phyloP scores from a whole-genome alignment of 2,113 vertebrate species.

The Chaetorhynchus papuensis region DNA sequence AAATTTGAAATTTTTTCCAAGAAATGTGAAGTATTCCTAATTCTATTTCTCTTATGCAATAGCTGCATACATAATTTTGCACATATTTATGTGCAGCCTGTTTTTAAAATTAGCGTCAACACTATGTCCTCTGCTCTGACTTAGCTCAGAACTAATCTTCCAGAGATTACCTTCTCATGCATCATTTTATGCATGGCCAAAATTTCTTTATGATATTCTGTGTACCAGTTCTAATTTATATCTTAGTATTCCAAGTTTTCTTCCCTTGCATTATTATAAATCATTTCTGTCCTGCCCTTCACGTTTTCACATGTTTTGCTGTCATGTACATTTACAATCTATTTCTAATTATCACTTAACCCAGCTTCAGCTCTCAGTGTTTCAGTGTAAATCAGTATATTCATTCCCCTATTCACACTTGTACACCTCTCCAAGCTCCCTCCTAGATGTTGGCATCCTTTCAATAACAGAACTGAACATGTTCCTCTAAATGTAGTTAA shows the following conservation, averaged over 20 bases:
- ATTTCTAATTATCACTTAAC: background rate
- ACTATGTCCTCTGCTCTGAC: background rate
- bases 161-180: background rate
- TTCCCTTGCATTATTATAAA: background rate
- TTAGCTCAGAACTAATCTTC: background rate
- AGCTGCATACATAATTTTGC: background rate
- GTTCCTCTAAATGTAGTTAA: background rate
- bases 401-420: background rate
- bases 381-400: background rate
- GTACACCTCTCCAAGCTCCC: background rate
- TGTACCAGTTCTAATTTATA: background rate
- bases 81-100: background rate
- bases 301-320: background rate
- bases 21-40: background rate
- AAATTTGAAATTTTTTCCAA: background rate
- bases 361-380: background rate
- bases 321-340: background rate
- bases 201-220: background rate
- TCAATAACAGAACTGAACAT: background rate
- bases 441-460: background rate
- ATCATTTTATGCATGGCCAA: background rate
- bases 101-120: background rate
- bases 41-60: background rate
- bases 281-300: background rate
- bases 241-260: background rate